Percentiles rank a stretch among this genome's conserved stretches.
Conservation (phyloP, 1,140 invertebrate species). For the Luehdorfia chinensis region DNA sequence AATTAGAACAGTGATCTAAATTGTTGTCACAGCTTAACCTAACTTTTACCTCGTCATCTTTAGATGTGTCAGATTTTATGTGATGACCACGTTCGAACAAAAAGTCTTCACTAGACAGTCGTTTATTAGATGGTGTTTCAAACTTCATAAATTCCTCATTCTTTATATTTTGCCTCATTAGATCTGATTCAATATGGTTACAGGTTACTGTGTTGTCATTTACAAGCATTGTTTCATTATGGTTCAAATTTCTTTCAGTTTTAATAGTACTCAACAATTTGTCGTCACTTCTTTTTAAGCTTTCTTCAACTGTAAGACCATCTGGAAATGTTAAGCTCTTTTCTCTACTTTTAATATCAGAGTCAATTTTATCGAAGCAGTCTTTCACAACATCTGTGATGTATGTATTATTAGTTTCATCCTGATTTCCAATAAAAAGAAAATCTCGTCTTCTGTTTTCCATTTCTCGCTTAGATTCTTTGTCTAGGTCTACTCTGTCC, state of each 20-base stretch:
- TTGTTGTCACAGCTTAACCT: constrained; percentile 25
- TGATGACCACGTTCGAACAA: constrained; percentile 6
- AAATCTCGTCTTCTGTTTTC: constrained; percentile 31
- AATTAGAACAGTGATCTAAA: constrained; percentile 30
- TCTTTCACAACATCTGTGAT: constrained; percentile 8
- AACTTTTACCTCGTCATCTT: not conserved
- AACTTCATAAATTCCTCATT: constrained; percentile 5
- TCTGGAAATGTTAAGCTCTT: not conserved
- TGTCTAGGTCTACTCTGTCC: constrained; percentile 16
- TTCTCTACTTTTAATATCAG: constrained; percentile 12
- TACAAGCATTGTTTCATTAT: not conserved
- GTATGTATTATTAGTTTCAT: constrained; percentile 7
- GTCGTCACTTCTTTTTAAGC: constrained; percentile 1
- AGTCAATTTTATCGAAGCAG: constrained; percentile 15
- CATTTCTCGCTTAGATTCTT: constrained; percentile 13
- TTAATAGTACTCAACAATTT: constrained; percentile 16
- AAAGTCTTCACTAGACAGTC: not conserved
- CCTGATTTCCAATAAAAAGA: constrained; percentile 16
- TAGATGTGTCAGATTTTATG: constrained; percentile 1
- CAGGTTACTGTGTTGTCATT: constrained; percentile 3
- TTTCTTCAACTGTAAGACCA: not conserved
- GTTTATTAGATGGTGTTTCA: not conserved
- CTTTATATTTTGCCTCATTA: not conserved
- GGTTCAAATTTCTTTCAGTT: constrained; percentile 14
- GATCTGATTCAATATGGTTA: constrained; percentile 6